phyloP scores from a whole-genome alignment of 2,113 vertebrate species.

The Origma solitaria region DNA sequence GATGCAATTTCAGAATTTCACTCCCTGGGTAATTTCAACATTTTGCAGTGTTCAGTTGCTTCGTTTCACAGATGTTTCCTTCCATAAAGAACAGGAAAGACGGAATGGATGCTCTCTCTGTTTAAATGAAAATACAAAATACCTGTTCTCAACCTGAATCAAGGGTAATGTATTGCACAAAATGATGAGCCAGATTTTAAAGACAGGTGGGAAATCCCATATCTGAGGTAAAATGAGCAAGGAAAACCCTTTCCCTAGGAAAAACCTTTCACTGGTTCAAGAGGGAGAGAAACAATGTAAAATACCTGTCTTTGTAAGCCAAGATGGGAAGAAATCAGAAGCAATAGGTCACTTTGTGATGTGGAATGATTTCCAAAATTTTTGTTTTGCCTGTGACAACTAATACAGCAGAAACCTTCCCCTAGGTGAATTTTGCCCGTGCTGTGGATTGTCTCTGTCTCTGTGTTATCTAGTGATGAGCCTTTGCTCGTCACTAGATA shows the following conservation, averaged over 20 bases:
- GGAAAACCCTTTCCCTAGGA: neutral
- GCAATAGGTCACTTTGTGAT: neutral
- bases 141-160: neutral
- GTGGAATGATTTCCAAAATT: neutral
- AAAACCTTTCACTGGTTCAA: neutral
- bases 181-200: neutral
- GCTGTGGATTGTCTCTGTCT: neutral
- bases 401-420: neutral
- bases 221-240: neutral
- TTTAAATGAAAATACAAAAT: neutral
- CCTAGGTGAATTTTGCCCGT: neutral
- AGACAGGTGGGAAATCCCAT: neutral
- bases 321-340: neutral
- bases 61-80: neutral
- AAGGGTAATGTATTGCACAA: neutral
- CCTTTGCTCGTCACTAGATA: neutral
- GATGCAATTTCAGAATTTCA: neutral
- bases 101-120: neutral
- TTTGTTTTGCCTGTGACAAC: neutral
- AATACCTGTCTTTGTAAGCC: neutral
- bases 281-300: neutral
- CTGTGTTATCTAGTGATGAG: no score
- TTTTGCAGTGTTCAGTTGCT: neutral
- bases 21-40: neutral
- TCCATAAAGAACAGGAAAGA: neutral